These are phyloP conservation scores for Gopherus flavomarginatus DNA, from an alignment of 2,113 vertebrate genomes.

Conservation along the genomic window DNA sequence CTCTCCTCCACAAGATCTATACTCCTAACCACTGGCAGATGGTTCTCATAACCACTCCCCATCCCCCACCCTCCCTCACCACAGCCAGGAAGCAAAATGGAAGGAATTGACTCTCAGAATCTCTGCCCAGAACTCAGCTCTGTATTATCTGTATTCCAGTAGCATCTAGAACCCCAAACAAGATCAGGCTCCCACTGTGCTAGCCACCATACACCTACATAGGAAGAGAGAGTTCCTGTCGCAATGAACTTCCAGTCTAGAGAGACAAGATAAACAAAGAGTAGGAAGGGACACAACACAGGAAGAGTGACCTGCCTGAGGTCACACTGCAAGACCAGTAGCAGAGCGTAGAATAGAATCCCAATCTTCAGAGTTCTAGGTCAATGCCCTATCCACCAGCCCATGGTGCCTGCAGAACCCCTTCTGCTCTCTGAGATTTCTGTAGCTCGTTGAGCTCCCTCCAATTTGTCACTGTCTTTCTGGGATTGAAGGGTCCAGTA, in stretches of 20 bases:
- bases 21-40: not conserved
- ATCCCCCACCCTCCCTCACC: not conserved
- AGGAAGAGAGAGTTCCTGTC: not conserved
- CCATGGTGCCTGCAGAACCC: not conserved
- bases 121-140: not conserved
- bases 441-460: not conserved
- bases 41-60: fast-evolving
- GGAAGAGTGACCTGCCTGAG: not conserved
- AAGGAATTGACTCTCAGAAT: not conserved
- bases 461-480: not conserved
- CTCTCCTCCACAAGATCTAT: fast-evolving
- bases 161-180: not conserved
- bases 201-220: not conserved
- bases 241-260: not conserved
- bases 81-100: not conserved
- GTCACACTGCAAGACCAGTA: not conserved
- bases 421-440: not conserved
- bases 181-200: not conserved
- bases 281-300: not conserved
- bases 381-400: not conserved
- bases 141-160: not conserved
- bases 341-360: not conserved
- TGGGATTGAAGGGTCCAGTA: not conserved
- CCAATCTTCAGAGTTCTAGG: not conserved
- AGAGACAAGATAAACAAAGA: not conserved